Evolutionary conservation across 2,797 vertebrate genomes (phyloP).

Genomic region (Limosa lapponica): DNA sequence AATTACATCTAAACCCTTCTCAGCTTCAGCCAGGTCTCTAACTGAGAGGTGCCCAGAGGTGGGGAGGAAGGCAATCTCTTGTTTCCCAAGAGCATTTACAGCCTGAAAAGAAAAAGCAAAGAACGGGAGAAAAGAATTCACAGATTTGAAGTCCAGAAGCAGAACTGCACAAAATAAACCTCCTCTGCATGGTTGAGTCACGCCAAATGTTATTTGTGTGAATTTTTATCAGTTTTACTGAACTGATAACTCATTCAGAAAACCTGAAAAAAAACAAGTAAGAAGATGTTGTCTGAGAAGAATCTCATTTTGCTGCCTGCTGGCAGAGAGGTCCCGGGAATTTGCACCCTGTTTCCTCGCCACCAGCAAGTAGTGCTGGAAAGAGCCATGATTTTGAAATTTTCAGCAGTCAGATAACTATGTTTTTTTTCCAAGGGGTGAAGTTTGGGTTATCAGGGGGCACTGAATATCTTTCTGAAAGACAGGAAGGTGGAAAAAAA

Average conservation of each 20-base stretch:
- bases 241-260: neutral
- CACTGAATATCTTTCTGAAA: neutral
- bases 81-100: neutral
- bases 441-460: neutral
- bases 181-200: neutral
- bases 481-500: neutral
- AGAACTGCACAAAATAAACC: neutral
- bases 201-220: neutral
- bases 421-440: fast-evolving
- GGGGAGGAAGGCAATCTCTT: neutral
- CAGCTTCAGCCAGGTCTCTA: neutral
- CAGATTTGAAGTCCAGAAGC: neutral
- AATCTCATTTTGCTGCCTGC: neutral
- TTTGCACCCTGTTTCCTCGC: fast-evolving
- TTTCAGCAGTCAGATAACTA: neutral
- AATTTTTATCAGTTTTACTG: neutral
- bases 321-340: neutral
- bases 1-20: neutral
- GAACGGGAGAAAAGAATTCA: neutral
- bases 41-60: neutral
- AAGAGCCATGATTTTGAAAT: neutral
- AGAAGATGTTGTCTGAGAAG: neutral
- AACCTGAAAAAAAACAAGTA: neutral
- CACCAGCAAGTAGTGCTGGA: neutral
- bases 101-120: neutral